Evolutionary conservation across 2,113 vertebrate genomes (phyloP).

Genomic region (Agapornis roseicollis): DNA sequence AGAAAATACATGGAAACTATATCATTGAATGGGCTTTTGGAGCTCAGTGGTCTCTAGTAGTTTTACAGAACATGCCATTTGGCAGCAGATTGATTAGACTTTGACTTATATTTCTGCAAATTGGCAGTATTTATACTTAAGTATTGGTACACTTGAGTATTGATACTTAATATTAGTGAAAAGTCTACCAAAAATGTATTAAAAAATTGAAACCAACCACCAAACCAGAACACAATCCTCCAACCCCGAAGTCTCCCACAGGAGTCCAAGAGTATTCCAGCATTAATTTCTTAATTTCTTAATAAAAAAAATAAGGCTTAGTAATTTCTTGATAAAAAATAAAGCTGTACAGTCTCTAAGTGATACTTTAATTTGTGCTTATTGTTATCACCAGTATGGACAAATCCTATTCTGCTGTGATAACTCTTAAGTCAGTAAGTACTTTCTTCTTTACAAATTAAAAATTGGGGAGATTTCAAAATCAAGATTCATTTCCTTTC

Average conservation of each 20-base stretch:
- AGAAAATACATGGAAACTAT: background rate
- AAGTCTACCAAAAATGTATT: background rate
- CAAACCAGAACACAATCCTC: background rate
- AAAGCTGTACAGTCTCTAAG: background rate
- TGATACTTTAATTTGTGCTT: background rate
- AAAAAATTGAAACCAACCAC: background rate
- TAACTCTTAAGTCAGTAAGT: background rate
- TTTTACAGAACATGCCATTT: background rate
- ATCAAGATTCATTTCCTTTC: rapidly evolving
- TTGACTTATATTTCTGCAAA: background rate
- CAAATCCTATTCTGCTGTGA: background rate
- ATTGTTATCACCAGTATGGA: background rate
- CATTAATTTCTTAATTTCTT: background rate
- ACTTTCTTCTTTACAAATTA: background rate
- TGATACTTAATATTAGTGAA: background rate
- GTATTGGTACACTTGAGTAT: background rate
- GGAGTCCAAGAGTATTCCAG: background rate
- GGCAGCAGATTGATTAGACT: background rate
- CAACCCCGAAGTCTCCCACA: background rate
- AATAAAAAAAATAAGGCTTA: background rate
- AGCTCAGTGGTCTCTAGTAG: background rate
- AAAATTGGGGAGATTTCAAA: background rate
- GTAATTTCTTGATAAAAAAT: background rate
- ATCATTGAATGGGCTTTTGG: background rate
- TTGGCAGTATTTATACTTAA: background rate